Conservation (phyloP, 2,113 vertebrate genomes). For the Triplophysa dalaica region DNA sequence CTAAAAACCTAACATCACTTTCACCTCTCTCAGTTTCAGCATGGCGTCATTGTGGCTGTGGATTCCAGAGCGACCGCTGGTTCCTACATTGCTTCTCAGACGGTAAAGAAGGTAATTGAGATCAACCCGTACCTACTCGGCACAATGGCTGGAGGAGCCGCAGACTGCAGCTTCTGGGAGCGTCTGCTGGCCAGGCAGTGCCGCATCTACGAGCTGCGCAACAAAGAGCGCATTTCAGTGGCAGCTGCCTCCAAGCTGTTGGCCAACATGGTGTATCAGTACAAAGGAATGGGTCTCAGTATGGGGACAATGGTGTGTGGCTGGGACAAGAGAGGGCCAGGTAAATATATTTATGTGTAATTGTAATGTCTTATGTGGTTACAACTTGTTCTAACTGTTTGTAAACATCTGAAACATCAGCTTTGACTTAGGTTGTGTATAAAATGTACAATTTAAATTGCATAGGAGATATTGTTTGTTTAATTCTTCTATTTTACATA, state of each 20-base stretch:
- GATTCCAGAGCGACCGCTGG: slow-evolving; percentile 90
- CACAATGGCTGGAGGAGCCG: slow-evolving; percentile 91
- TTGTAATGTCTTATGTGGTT: not conserved
- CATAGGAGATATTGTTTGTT: no score
- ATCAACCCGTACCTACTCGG: slow-evolving; percentile 89
- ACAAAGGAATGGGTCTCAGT: slow-evolving; percentile 92
- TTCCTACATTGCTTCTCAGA: slow-evolving; percentile 88
- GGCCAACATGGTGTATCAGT: slow-evolving; percentile 97
- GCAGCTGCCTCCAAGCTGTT: slow-evolving; percentile 90
- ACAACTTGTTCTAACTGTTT: not conserved
- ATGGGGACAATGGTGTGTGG: slow-evolving; percentile 96
- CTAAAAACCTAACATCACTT: not conserved
- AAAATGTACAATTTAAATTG: no score
- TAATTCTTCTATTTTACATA: no score
- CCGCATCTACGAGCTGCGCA: slow-evolving; percentile 89
- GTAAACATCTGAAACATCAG: not conserved
- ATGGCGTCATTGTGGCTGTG: slow-evolving; percentile 88
- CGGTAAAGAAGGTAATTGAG: slow-evolving; percentile 91
- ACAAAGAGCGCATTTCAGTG: slow-evolving; percentile 92
- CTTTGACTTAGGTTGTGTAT: no score
- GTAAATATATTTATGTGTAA: slow-evolving; percentile 63
- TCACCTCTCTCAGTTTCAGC: slow-evolving; percentile 75
- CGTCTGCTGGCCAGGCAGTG: slow-evolving; percentile 88
- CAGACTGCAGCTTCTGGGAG: slow-evolving; percentile 92
- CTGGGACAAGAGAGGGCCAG: slow-evolving; percentile 93